phyloP scores from a whole-genome alignment of 2,888 invertebrate genomes.

The Ptychoptera contaminata region DNA sequence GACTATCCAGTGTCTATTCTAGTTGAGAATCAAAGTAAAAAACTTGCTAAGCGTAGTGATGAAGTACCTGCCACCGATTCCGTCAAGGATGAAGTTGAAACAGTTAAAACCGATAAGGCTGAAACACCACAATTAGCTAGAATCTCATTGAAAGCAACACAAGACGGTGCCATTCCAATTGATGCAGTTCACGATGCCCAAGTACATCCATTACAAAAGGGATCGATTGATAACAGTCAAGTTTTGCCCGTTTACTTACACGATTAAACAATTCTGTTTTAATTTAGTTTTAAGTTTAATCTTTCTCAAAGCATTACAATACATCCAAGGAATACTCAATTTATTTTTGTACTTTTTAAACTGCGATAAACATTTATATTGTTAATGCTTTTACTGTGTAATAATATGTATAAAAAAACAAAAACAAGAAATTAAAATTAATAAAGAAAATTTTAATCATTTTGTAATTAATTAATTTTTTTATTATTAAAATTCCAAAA shows the following conservation, averaged over 20 bases:
- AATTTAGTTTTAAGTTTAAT: no score
- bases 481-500: no score
- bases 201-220: slow-evolving; percentile 17
- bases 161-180: slow-evolving; percentile 8
- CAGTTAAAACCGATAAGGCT: not conserved
- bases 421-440: no score
- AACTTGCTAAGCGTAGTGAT: not conserved
- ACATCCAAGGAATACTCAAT: no score
- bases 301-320: no score
- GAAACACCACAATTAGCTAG: slow-evolving; percentile 2
- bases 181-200: slow-evolving; percentile 25
- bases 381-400: no score
- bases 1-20: slow-evolving; percentile 44
- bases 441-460: no score
- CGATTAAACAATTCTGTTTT: no score
- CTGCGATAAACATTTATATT: no score
- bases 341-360: no score
- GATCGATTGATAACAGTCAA: slow-evolving; percentile 1
- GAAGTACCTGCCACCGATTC: not conserved
- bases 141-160: slow-evolving; percentile 4
- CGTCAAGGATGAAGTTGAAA: not conserved
- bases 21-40: slow-evolving; percentile 1
- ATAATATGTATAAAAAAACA: no score
- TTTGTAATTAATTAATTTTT: no score
- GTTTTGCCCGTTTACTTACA: slow-evolving; percentile 1